These are phyloP conservation scores for Aphelocoma coerulescens DNA, from an alignment of 2,113 vertebrate genomes.

Conservation along the genomic window DNA sequence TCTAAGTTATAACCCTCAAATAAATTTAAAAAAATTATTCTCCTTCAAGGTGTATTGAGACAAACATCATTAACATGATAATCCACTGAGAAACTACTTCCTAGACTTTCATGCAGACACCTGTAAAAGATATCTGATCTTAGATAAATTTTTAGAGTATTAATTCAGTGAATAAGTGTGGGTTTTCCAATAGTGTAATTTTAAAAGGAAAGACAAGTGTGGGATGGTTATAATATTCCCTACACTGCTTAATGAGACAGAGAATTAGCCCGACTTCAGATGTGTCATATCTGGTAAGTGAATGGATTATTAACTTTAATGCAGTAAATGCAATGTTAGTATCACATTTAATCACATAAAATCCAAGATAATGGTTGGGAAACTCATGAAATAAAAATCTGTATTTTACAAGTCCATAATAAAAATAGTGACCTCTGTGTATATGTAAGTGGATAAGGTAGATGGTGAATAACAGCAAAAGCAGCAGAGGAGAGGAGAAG, in stretches of 20 bases:
- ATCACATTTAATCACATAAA: neutral
- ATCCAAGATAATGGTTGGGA: neutral
- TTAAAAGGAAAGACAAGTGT: neutral
- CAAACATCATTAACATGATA: neutral
- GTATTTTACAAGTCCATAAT: neutral
- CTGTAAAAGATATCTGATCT: neutral
- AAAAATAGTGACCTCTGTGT: neutral
- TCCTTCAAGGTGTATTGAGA: neutral
- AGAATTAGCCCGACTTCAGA: slow-evolving; percentile 43
- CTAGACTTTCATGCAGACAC: neutral
- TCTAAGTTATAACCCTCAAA: neutral
- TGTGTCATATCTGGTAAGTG: slow-evolving; percentile 37
- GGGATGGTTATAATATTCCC: neutral
- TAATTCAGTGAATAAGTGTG: neutral
- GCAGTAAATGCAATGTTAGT: neutral
- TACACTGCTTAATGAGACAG: slow-evolving; percentile 51
- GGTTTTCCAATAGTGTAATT: neutral
- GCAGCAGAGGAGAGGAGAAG: neutral
- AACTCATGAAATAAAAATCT: neutral
- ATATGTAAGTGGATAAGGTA: neutral
- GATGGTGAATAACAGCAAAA: neutral
- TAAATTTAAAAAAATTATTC: neutral
- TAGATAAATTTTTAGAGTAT: neutral
- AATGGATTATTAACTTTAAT: slow-evolving; percentile 62
- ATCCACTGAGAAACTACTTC: neutral